Evolutionary conservation across 2,888 invertebrate genomes (phyloP).

Genomic region (Cephus pulcher): DNA sequence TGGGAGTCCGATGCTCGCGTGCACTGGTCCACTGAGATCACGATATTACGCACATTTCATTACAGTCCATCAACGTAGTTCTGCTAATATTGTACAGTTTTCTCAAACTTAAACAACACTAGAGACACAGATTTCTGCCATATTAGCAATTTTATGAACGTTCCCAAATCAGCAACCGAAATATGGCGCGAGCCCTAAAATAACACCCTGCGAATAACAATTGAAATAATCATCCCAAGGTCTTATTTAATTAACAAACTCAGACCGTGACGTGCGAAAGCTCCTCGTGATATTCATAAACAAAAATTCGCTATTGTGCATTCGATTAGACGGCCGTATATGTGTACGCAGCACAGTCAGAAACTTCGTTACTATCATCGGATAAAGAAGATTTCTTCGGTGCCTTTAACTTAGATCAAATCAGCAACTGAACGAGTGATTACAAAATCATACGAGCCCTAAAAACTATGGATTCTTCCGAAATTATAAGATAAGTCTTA

Average conservation of each 20-base stretch:
- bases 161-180: conserved; percentile 50
- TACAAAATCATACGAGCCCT: background rate
- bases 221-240: conserved; percentile 10
- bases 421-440: background rate
- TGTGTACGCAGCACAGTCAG: background rate
- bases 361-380: conserved; percentile 10
- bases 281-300: conserved; percentile 29
- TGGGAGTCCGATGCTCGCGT: conserved; percentile 24
- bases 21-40: conserved; percentile 27
- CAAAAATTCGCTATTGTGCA: conserved; percentile 30
- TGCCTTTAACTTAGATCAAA: background rate
- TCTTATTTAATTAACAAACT: conserved; percentile 27
- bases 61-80: conserved; percentile 31
- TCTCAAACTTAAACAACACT: conserved; percentile 58
- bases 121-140: conserved; percentile 59
- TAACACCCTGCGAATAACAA: conserved; percentile 1
- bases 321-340: conserved; percentile 26
- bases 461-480: background rate
- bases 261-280: conserved; percentile 4
- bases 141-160: conserved; percentile 57
- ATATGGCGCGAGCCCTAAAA: conserved; percentile 20
- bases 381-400: conserved; percentile 19
- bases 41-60: conserved; percentile 38
- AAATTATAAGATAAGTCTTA: background rate
- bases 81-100: conserved; percentile 24